A percentile compares a stretch with the other conserved stretches of the same genome.
phyloP scores from a whole-genome alignment of 2,888 invertebrate genomes.

The Caenorhabditis sp. region DNA sequence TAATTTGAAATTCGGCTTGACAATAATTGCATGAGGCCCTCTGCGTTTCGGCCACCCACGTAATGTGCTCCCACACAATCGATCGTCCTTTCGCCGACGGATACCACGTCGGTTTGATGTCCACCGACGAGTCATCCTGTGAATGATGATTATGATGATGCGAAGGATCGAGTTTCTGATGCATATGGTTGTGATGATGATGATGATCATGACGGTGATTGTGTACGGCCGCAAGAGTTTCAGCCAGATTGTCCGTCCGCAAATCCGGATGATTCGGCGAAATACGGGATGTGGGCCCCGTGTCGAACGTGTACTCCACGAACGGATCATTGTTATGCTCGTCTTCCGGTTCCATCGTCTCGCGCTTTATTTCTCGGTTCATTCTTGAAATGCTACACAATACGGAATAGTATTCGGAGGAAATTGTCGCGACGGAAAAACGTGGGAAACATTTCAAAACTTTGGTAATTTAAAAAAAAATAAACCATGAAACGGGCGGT shows the following conservation, averaged over 20 bases:
- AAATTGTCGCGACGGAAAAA: too few relatives aligned
- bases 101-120: slow-evolving; percentile 24
- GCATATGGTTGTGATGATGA: not conserved
- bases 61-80: slow-evolving; percentile 53
- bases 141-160: not conserved
- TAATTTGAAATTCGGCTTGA: slow-evolving; percentile 40
- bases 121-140: not conserved
- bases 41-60: slow-evolving; percentile 15
- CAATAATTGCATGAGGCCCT: slow-evolving; percentile 46
- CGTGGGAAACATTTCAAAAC: too few relatives aligned
- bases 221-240: not conserved
- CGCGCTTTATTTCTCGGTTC: not conserved
- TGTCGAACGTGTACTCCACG: not conserved
- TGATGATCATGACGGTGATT: not conserved
- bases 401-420: too few relatives aligned
- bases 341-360: not conserved
- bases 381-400: too few relatives aligned
- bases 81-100: slow-evolving; percentile 45
- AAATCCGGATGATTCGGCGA: slow-evolving; percentile 5
- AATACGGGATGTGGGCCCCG: not conserved
- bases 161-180: too few relatives aligned
- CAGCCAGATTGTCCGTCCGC: not conserved
- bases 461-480: too few relatives aligned
- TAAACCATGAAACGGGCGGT: too few relatives aligned
- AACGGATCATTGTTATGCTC: not conserved